Base-by-base conservation (phyloP, 2,797 vertebrate genomes). In the Anguilla pacifica region DNA sequence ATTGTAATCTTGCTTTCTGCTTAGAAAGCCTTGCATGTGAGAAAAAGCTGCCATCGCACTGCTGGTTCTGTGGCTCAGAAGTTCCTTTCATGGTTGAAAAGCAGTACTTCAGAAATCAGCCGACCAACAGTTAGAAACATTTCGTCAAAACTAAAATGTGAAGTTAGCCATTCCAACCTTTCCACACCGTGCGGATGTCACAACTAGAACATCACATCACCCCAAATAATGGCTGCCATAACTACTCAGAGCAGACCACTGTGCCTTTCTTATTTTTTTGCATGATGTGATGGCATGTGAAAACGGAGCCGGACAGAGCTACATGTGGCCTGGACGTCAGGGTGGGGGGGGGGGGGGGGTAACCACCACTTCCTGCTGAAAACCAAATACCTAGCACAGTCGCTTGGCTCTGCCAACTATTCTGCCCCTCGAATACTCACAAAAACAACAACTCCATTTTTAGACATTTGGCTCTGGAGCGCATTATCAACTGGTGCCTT, bases 281-380 rank as follows among this genome's bases (percentile, higher is more conserved):
- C 19, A 51, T 49, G 43, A 25, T 89, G 15, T 43, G 28, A 39
- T 35, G 53, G 57, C 31, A 28, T n/a, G 77, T 46, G 79, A 49
- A 46, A 55, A 15, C 84, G 31, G 28, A 35, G n/a, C 49, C 31
- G 43, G 64, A 11, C 46, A 87, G 39, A 83, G 53, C 11, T 17
- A 39, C 17, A 39, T n/a, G 10, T 10, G 10, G 57, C 31, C 82
- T 22, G 6, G 61, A 28, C 0, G 3, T 43, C 28, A 70, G 7
- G 61, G 10, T 11, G 88, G 87, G 57, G 77, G 81, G 77, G 86
- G 59, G 39, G 85, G 46, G 67, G 53, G 53, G 1, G 53, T 85
- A 89, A 83, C 1, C 72, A 88, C 86, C 51, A 90, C 88, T 91
- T 90, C 90, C 91, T 92, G 82, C 87, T 87, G 87, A 70, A n/a